These are phyloP conservation scores for Ochotona curzoniae DNA, from an alignment of 2,113 vertebrate genomes.

Conservation along the genomic window DNA sequence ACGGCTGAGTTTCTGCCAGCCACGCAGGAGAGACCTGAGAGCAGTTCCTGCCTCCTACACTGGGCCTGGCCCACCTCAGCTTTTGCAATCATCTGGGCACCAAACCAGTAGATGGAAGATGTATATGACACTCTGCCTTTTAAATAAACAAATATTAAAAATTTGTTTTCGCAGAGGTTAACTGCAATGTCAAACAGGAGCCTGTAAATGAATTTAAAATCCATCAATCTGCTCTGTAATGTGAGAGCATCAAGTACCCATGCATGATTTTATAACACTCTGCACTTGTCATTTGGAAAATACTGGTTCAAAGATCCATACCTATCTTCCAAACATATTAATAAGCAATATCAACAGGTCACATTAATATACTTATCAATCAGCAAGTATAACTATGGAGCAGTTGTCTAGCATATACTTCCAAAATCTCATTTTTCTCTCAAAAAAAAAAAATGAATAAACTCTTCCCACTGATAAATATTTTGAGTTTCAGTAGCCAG, in stretches of 20 bases:
- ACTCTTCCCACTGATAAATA: not conserved
- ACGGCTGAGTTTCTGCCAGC: no score
- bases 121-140: no score
- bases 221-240: not conserved
- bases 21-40: no score
- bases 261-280: not conserved
- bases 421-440: not conserved
- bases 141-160: no score
- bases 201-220: constrained; percentile 6
- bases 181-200: not conserved
- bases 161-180: not conserved
- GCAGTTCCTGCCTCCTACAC: no score
- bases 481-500: not conserved
- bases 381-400: not conserved
- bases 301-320: not conserved
- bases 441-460: constrained; percentile 33
- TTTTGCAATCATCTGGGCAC: no score
- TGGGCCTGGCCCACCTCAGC: no score
- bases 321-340: not conserved
- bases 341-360: not conserved
- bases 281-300: not conserved
- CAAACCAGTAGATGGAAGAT: no score
- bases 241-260: not conserved
- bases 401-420: constrained; percentile 11
- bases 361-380: not conserved